Conservation (phyloP, 2,113 vertebrate species). For the Camarhynchus parvulus region DNA sequence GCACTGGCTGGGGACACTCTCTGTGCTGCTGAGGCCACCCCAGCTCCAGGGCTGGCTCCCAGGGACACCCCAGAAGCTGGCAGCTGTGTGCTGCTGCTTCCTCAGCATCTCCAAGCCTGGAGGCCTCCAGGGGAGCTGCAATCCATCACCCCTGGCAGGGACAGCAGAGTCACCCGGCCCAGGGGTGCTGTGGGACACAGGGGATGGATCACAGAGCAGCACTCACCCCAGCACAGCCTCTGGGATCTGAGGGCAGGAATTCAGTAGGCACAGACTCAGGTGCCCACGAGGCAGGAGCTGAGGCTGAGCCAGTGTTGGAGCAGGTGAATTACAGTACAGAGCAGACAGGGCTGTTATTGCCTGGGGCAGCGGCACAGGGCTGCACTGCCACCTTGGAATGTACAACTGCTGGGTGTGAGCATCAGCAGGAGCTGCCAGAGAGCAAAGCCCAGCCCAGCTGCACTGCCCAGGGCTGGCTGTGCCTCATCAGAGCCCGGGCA, state of each 20-base stretch:
- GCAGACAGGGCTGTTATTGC: slow-evolving; percentile 55
- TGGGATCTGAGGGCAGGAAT: background rate
- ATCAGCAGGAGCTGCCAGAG: background rate
- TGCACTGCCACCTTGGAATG: slow-evolving; percentile 38
- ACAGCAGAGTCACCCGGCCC: background rate
- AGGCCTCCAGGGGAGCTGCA: background rate
- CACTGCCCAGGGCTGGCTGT: background rate
- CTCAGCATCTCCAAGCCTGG: background rate
- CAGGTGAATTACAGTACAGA: background rate
- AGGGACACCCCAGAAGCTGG: background rate
- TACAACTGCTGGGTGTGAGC: background rate
- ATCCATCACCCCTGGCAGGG: background rate
- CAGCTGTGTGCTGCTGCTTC: rapidly evolving
- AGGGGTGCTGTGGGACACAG: too few species aligned
- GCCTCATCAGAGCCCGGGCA: background rate
- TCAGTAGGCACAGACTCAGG: background rate
- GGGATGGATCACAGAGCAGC: background rate
- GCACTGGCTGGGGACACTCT: background rate
- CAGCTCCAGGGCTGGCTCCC: background rate
- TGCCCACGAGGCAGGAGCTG: background rate
- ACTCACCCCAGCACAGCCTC: background rate
- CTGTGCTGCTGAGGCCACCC: background rate
- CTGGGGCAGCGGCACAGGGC: slow-evolving; percentile 42
- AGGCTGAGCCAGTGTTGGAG: background rate
- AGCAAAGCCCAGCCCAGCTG: background rate